A percentile compares a stretch with the other conserved stretches of the same genome.
phyloP scores from a whole-genome alignment of 1,140 invertebrate species.

The Bombus pascuorum region DNA sequence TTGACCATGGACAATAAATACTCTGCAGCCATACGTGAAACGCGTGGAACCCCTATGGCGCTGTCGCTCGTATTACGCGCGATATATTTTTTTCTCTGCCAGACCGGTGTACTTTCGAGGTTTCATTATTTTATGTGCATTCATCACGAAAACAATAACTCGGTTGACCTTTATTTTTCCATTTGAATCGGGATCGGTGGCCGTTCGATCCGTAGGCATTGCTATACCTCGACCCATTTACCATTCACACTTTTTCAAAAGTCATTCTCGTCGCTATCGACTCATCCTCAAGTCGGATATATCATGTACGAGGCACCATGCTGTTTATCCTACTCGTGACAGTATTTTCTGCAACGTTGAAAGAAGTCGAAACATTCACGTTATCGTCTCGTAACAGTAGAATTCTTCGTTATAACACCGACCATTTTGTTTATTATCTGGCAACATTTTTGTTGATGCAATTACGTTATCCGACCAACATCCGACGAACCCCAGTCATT shows the following conservation, averaged over 20 bases:
- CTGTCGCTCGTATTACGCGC: conserved; percentile 77
- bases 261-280: background rate
- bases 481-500: conserved; percentile 57
- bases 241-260: background rate
- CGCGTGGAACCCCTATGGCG: conserved; percentile 74
- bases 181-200: conserved; percentile 34
- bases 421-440: background rate
- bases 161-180: conserved; percentile 64
- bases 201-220: background rate
- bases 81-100: conserved; percentile 74
- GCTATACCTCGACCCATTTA: background rate
- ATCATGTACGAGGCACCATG: background rate
- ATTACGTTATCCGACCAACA: conserved; percentile 27
- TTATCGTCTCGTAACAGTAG: background rate
- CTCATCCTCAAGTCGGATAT: background rate
- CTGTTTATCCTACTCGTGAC: background rate
- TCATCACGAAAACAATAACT: conserved; percentile 78
- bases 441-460: conserved; percentile 33
- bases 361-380: background rate
- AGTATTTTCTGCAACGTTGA: background rate
- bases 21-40: conserved; percentile 60
- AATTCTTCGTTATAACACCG: background rate
- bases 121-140: conserved; percentile 80
- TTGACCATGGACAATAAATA: conserved; percentile 71
- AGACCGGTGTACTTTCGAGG: conserved; percentile 71